A percentile compares a stretch with the other conserved stretches of the same genome.
Evolutionary conservation across 2,113 vertebrate genomes (phyloP).

Genomic region (Dermatemys mawii): DNA sequence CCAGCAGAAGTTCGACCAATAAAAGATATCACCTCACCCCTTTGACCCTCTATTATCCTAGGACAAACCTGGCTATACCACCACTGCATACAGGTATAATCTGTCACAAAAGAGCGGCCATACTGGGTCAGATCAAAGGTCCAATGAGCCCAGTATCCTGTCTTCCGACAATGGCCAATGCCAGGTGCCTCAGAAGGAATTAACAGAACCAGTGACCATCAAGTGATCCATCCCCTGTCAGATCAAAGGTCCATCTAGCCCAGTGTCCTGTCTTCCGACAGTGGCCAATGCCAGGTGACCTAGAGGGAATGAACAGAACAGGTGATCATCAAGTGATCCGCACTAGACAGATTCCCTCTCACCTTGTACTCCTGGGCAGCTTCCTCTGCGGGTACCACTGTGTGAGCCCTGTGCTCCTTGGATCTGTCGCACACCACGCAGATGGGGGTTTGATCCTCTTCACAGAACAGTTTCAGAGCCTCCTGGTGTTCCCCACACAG

Average conservation of each 20-base stretch:
- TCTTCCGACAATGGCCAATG: too few species aligned
- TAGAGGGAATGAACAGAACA: too few species aligned
- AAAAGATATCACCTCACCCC: neutral
- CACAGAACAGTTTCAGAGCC: conserved; percentile 65
- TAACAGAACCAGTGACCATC: too few species aligned
- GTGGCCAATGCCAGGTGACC: too few species aligned
- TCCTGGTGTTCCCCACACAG: conserved; percentile 48
- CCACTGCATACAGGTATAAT: neutral
- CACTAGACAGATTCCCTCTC: neutral
- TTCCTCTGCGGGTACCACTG: conserved; percentile 53
- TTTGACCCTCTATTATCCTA: neutral
- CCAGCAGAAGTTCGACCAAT: neutral
- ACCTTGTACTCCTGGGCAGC: conserved; percentile 70
- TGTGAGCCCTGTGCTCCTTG: conserved; percentile 48
- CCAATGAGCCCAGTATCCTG: too few species aligned
- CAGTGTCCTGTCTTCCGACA: too few species aligned
- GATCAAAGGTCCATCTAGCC: too few species aligned
- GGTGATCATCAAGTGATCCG: too few species aligned
- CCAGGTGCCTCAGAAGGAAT: too few species aligned
- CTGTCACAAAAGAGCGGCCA: too few species aligned
- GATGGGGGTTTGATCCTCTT: conserved; percentile 58
- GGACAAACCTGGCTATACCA: neutral
- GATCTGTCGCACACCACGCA: conserved; percentile 68
- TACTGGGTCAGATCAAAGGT: too few species aligned
- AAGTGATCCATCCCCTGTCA: too few species aligned